Conservation (phyloP, 1,140 invertebrate genomes). For the Drosophila serrata region DNA sequence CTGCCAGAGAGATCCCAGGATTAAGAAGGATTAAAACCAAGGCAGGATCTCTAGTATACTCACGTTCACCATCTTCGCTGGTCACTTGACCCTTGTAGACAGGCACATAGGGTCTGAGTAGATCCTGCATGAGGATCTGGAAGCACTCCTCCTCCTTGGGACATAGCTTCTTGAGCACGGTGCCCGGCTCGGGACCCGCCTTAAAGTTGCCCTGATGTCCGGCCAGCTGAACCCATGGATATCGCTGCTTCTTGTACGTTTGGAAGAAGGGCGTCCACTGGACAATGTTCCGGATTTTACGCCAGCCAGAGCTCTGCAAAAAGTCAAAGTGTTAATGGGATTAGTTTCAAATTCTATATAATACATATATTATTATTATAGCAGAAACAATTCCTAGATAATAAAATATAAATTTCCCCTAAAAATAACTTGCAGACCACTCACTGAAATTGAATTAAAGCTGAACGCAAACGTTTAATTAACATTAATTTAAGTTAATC, state of each 20-base stretch:
- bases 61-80: slow-evolving; percentile 93
- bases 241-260: slow-evolving; percentile 97
- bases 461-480: slow-evolving; percentile 4
- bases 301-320: slow-evolving; percentile 94
- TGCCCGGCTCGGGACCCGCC: slow-evolving; percentile 95
- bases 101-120: slow-evolving; percentile 94
- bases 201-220: slow-evolving; percentile 98
- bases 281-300: slow-evolving; percentile 96
- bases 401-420: not conserved
- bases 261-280: slow-evolving; percentile 98
- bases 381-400: not conserved
- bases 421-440: not conserved
- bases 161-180: slow-evolving; percentile 97
- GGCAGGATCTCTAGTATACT: slow-evolving; percentile 84
- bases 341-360: not conserved
- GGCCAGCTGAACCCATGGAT: slow-evolving; percentile 98
- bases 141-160: slow-evolving; percentile 95
- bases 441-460: not conserved
- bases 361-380: not conserved
- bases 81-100: slow-evolving; percentile 94
- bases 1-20: slow-evolving; percentile 43
- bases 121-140: slow-evolving; percentile 94
- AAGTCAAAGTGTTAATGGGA: not conserved
- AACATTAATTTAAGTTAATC: slow-evolving; percentile 21
- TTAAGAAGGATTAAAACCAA: not conserved